Base-by-base conservation (phyloP, 2,888 invertebrate species). In the Rhabditoides inermis region DNA sequence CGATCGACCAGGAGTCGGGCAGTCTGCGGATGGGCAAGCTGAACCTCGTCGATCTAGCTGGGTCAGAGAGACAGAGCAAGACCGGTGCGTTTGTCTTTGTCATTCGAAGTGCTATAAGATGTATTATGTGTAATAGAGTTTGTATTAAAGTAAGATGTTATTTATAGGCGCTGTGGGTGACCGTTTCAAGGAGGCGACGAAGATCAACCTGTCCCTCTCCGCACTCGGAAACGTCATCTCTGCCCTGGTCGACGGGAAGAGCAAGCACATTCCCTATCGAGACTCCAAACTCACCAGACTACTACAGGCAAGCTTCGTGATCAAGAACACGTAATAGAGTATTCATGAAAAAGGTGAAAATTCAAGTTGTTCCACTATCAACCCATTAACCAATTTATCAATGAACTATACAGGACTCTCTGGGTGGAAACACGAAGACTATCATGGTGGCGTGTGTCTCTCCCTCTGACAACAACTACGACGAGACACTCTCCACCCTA, bases 391-490 rank as follows among this genome's bases (percentile, higher is more conserved):
- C 10, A 32, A 32, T 10, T 32, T 32, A 32, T 32, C 32, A 15
- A 32, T 32, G 88, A 84, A 88, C 46, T 88, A 88, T 0, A 88
- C 88, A 73, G 79, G 95, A 98, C 81, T 95, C 95, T 0, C 82
- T 99, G 42, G 98, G 98, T 52, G 98, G 98, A 7, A 95, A 95
- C 82, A 90, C 95, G 37, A 91, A 91, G 80, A 98, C 98, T 1
- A 89, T 98, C 50, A 98, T 98, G 95, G 88, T 99, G 50, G 98
- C 98, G 5, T 95, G 94, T 79, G 87, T 99, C 74, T 95, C 95
- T 0, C 98, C 98, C 26, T 94, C 95, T 20, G 87, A 86, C 68
- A 90, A 89, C 80, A 98, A 98, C 81, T 94, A 90, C 80, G 98
- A 98, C 74, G 98, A 73, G 49, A 98, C 95, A 20, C 81, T 98